These are phyloP conservation scores for Esox lucius DNA, from an alignment of 2,797 vertebrate species.

Conservation along the genomic window DNA sequence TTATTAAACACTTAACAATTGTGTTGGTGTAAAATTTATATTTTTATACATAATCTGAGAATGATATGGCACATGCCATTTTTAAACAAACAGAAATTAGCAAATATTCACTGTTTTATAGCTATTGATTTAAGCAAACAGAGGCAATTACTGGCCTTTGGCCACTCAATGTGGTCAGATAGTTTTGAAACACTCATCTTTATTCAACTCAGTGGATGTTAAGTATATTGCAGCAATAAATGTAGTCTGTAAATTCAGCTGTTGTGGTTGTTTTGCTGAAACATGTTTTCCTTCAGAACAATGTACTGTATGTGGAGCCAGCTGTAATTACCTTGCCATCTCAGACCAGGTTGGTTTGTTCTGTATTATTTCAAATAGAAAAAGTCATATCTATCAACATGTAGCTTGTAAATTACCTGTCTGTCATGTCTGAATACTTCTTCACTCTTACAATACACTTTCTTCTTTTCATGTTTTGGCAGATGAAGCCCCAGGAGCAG, in stretches of 20 bases:
- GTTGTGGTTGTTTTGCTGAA: not conserved
- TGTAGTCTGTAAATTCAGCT: not conserved
- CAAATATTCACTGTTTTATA: no score
- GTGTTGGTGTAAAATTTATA: no score
- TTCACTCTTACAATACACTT: not conserved
- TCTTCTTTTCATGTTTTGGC: constrained; percentile 2
- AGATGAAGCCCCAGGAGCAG: constrained; percentile 87
- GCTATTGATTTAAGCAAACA: no score
- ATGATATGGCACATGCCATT: no score
- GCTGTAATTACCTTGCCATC: constrained; percentile 81
- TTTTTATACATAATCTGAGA: no score
- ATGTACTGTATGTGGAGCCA: constrained; percentile 78
- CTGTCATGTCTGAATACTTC: not conserved
- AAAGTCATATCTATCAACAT: not conserved
- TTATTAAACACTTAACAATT: no score
- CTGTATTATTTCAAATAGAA: not conserved
- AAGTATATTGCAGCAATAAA: no score
- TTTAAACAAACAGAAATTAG: no score
- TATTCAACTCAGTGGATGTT: no score
- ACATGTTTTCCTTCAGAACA: constrained; percentile 67
- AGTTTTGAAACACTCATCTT: no score
- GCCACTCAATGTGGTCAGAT: no score
- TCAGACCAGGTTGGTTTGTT: constrained; percentile 77
- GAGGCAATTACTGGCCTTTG: no score
- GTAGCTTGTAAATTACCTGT: not conserved